phyloP scores from a whole-genome alignment of 2,797 vertebrate species.

The Columba guinea region DNA sequence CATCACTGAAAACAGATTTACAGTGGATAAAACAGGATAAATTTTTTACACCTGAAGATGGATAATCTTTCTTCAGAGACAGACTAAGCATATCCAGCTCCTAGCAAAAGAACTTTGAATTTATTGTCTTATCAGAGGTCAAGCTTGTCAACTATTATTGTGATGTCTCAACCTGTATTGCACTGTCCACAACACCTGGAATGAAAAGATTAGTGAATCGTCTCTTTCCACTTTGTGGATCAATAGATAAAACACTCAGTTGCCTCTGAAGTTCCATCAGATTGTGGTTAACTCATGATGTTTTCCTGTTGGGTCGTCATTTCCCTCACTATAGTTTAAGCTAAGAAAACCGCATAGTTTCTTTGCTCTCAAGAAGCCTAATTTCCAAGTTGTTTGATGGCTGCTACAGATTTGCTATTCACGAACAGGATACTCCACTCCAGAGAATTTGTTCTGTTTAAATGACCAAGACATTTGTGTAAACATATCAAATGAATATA shows the following conservation, averaged over 20 bases:
- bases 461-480: not conserved
- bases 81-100: not conserved
- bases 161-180: not conserved
- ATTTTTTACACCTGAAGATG: not conserved
- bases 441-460: not conserved
- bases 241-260: not conserved
- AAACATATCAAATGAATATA: not conserved
- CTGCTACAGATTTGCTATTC: not conserved
- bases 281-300: not conserved
- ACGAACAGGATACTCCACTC: not conserved
- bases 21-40: not conserved
- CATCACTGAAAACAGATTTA: not conserved
- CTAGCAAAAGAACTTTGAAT: not conserved
- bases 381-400: not conserved
- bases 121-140: constrained; percentile 12
- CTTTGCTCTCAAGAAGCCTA: not conserved
- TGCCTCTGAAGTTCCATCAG: not conserved
- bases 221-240: not conserved
- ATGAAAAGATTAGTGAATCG: constrained; percentile 1
- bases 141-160: not conserved
- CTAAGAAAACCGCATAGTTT: not conserved
- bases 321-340: not conserved
- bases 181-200: not conserved
- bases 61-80: not conserved
- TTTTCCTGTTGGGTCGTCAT: not conserved